Evolutionary conservation across 2,888 invertebrate genomes (phyloP).

Genomic region (Campaea margaritaria): DNA sequence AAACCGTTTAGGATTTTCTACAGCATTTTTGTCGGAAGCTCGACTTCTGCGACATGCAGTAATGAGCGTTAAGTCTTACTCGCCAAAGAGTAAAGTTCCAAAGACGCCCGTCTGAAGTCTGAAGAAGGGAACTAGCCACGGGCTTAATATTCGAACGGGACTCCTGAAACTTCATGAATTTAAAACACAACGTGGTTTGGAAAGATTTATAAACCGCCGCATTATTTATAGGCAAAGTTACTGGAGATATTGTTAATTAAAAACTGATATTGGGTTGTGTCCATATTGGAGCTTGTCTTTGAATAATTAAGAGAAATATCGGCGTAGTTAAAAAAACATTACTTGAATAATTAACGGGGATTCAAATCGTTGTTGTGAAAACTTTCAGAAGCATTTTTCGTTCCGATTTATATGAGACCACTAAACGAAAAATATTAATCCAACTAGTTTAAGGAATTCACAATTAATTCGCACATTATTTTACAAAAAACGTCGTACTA

Average conservation of each 20-base stretch:
- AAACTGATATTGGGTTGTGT: not conserved
- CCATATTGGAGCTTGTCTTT: no score
- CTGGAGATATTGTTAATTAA: constrained; percentile 27
- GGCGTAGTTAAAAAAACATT: no score
- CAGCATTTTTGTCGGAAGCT: not conserved
- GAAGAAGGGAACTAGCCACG: constrained; percentile 30
- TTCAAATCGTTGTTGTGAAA: no score
- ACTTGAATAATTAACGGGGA: no score
- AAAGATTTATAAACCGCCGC: constrained; percentile 36
- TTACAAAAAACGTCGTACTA: no score
- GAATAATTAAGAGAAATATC: no score
- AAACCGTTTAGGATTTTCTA: no score
- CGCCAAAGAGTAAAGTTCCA: constrained; percentile 12
- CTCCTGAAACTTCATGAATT: constrained; percentile 43
- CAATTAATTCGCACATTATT: no score
- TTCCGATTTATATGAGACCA: no score
- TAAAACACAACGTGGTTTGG: constrained; percentile 25
- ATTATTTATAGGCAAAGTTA: constrained; percentile 32
- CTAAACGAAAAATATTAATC: no score
- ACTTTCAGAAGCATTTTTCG: no score
- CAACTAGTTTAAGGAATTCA: no score
- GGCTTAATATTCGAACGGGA: constrained; percentile 36
- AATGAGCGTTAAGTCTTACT: constrained; percentile 1
- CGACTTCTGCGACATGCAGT: not conserved
- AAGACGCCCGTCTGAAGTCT: constrained; percentile 23